Percentiles rank a stretch among this genome's conserved stretches.
Conservation (phyloP, 1,140 invertebrate genomes). For the Carposina sasakii region DNA sequence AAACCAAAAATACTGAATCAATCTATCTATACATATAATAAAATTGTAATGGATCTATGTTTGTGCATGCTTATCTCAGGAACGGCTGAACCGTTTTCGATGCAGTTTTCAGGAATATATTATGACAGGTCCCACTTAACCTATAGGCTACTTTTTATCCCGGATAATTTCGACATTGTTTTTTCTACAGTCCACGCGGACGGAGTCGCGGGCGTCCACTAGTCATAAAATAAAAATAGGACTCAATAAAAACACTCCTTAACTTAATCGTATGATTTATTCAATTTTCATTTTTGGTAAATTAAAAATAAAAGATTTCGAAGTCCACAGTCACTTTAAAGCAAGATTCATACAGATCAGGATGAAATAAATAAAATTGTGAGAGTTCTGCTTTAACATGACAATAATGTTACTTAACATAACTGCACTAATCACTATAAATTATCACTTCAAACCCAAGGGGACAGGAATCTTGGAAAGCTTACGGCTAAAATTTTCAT, state of each 20-base stretch:
- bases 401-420: constrained; percentile 55
- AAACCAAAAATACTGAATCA: no score
- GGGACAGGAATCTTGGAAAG: constrained; percentile 65
- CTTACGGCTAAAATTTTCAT: constrained; percentile 59
- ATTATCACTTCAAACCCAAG: constrained; percentile 66
- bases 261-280: constrained; percentile 65
- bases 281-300: constrained; percentile 69
- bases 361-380: constrained; percentile 69
- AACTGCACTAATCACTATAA: constrained; percentile 64
- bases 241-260: constrained; percentile 34
- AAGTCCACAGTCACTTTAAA: constrained; percentile 67
- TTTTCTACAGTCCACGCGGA: no score
- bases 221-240: no score
- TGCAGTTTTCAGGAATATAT: no score
- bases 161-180: no score
- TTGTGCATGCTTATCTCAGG: no score
- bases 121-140: no score
- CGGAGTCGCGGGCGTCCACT: no score
- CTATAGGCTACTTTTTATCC: no score
- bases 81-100: no score
- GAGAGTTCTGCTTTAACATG: constrained; percentile 58
- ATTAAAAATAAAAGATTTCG: constrained; percentile 67
- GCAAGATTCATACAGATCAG: constrained; percentile 68
- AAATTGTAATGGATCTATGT: no score
- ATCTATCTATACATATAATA: no score